Conservation (phyloP, 2,888 invertebrate species). For the Dascillus cervinus region DNA sequence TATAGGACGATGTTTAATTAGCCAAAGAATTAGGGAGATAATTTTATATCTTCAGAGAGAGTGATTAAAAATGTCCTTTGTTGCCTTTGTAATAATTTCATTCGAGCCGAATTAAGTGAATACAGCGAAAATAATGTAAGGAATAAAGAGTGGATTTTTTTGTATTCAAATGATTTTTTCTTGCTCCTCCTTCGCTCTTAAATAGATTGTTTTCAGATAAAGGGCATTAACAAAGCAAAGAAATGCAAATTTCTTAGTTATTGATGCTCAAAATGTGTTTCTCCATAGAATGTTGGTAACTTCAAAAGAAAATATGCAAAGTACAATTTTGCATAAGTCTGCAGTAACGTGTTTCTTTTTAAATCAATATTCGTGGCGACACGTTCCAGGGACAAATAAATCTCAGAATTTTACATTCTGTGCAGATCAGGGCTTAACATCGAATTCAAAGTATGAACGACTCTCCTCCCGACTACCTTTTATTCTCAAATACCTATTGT, state of each 20-base stretch:
- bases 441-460: conserved; percentile 19
- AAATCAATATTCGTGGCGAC: conserved; percentile 27
- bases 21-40: conserved; percentile 30
- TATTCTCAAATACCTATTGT: conserved; percentile 19
- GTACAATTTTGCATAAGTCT: conserved; percentile 18
- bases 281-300: conserved; percentile 10
- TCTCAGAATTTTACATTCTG: conserved; percentile 26
- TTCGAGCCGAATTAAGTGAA: conserved; percentile 13
- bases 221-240: conserved; percentile 16
- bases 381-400: conserved; percentile 23
- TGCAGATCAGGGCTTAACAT: conserved; percentile 21
- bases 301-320: conserved; percentile 19
- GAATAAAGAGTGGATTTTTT: conserved; percentile 10
- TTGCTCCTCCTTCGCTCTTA: too few relatives aligned
- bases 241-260: conserved; percentile 16
- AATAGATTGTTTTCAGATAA: conserved; percentile 14
- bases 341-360: conserved; percentile 22
- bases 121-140: conserved; percentile 4
- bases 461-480: too few relatives aligned
- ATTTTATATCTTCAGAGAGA: too few relatives aligned
- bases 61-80: conserved; percentile 19
- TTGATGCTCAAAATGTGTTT: conserved; percentile 17
- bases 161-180: conserved; percentile 11
- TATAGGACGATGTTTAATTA: conserved; percentile 35
- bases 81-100: conserved; percentile 22